Percentiles rank a stretch among this genome's conserved stretches.
These are phyloP conservation scores for Hylaeus anthracinus DNA, from an alignment of 1,140 invertebrate genomes.

Conservation along the genomic window DNA sequence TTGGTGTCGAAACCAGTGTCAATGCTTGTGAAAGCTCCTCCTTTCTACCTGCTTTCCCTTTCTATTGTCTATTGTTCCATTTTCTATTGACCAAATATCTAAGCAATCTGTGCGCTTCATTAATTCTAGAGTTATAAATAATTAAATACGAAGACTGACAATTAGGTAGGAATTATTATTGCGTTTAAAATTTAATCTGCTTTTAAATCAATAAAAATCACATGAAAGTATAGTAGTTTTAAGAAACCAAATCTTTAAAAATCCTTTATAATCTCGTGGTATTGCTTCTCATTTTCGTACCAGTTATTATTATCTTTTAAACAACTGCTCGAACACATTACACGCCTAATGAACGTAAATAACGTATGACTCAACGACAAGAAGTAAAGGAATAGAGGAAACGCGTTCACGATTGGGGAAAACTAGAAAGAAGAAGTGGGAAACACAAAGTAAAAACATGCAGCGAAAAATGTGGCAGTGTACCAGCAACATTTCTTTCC, in stretches of 20 bases:
- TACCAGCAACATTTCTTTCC: conserved; percentile 8
- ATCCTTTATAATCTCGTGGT: too few species aligned
- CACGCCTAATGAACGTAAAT: neutral
- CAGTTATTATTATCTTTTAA: neutral
- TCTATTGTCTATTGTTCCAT: too few species aligned
- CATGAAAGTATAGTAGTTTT: too few species aligned
- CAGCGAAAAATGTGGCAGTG: conserved; percentile 10
- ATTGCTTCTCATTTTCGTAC: too few species aligned
- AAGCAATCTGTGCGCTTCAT: too few species aligned
- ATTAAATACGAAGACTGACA: too few species aligned
- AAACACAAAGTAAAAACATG: conserved; percentile 5
- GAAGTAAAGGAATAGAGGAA: neutral
- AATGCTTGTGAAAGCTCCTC: neutral
- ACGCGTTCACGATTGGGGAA: neutral
- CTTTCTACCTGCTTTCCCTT: neutral
- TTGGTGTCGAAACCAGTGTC: conserved; percentile 30
- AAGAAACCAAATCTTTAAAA: too few species aligned
- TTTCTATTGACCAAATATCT: too few species aligned
- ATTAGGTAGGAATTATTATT: too few species aligned
- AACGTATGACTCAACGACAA: neutral
- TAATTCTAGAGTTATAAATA: too few species aligned
- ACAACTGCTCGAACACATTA: neutral
- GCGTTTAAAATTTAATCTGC: too few species aligned
- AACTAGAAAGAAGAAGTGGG: conserved; percentile 1
- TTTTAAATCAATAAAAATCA: too few species aligned